These are phyloP conservation scores for Paramuricea clavata DNA, from an alignment of 92 coral and sea anemone genomes.

Conservation along the genomic window DNA sequence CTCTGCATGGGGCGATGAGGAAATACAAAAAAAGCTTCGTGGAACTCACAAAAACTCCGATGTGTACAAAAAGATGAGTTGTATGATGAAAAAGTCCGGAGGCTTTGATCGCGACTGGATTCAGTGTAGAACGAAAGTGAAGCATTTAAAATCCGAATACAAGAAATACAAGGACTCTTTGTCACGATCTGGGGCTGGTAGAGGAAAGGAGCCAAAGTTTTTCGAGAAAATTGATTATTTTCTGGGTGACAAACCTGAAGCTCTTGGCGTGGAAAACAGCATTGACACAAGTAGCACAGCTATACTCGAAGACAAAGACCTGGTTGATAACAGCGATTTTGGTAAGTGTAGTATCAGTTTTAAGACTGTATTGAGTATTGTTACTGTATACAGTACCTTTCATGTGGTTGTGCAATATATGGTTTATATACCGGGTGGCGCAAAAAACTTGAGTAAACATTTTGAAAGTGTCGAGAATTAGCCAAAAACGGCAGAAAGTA, in stretches of 20 bases:
- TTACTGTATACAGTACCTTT: too few species aligned
- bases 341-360: too few species aligned
- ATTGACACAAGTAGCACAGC: conserved; percentile 41
- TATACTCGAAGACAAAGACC: too few species aligned
- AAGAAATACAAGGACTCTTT: conserved; percentile 48
- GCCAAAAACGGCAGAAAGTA: too few species aligned
- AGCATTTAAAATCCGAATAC: conserved; percentile 43
- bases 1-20: conserved; percentile 54
- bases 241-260: conserved; percentile 56
- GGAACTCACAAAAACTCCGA: conserved; percentile 41
- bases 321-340: too few species aligned
- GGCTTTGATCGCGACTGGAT: too few species aligned
- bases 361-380: too few species aligned
- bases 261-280: conserved; percentile 46
- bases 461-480: too few species aligned
- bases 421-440: too few species aligned
- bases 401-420: too few species aligned
- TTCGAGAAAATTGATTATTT: conserved; percentile 41
- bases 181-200: conserved; percentile 30
- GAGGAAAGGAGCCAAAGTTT: conserved; percentile 46
- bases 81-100: conserved; percentile 13
- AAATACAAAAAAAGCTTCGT: conserved; percentile 40
- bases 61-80: conserved; percentile 10
- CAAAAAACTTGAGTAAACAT: too few species aligned
- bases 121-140: conserved; percentile 52